Conservation (phyloP, 2,797 vertebrate species). For the Tapera naevia region DNA sequence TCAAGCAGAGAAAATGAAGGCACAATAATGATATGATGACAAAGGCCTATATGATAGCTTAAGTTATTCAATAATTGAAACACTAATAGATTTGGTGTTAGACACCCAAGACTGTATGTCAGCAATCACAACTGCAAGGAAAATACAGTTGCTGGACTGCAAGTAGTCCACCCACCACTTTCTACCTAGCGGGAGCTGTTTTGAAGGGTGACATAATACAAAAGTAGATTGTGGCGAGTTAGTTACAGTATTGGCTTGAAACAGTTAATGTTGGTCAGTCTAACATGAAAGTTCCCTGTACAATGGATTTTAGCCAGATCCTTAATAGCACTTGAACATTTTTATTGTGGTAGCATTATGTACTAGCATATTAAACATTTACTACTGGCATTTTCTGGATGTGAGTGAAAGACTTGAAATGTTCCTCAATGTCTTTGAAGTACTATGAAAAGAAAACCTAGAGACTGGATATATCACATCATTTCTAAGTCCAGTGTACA, state of each 20-base stretch:
- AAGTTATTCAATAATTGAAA: not conserved
- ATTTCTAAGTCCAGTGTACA: not conserved
- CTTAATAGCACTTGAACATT: not conserved
- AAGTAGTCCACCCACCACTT: not conserved
- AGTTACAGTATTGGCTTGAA: not conserved
- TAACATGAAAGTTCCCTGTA: not conserved
- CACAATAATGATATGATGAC: not conserved
- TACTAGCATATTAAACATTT: conserved; percentile 9
- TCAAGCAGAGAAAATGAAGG: not conserved
- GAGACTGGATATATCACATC: not conserved
- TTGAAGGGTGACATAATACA: not conserved
- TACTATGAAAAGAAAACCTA: not conserved
- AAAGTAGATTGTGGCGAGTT: not conserved
- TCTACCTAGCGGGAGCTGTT: not conserved
- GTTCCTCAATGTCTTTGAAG: not conserved
- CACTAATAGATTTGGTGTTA: not conserved
- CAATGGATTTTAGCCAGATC: not conserved
- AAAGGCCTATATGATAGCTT: not conserved
- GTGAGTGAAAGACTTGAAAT: not conserved
- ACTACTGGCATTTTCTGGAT: not conserved
- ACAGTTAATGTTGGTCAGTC: not conserved
- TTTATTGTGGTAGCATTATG: not conserved
- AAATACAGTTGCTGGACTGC: not conserved
- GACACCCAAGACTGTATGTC: not conserved
- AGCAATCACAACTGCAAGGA: not conserved